Percentiles rank a stretch among this genome's conserved stretches.
phyloP scores from a whole-genome alignment of 2,113 vertebrate species.

The Protobothrops flavoviridis region DNA sequence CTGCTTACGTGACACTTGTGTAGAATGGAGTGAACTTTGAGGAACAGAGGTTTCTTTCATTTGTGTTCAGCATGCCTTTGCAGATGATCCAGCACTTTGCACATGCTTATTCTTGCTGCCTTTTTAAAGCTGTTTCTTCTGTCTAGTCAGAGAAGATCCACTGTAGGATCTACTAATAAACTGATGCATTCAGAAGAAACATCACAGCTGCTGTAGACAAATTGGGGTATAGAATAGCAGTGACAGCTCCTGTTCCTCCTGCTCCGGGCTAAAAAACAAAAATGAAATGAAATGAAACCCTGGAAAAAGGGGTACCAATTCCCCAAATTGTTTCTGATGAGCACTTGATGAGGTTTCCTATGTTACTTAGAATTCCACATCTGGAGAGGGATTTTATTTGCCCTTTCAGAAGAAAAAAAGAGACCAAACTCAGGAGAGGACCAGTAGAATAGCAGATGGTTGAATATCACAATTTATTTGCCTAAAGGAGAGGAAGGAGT shows the following conservation, averaged over 20 bases:
- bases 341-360: background rate
- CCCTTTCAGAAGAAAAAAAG: background rate
- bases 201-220: background rate
- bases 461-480: background rate
- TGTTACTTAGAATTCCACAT: background rate
- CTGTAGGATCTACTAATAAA: background rate
- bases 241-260: background rate
- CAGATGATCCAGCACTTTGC: background rate
- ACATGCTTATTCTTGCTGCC: background rate
- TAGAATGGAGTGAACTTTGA: background rate
- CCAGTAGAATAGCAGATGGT: conserved; percentile 20
- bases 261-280: background rate
- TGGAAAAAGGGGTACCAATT: background rate
- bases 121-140: background rate
- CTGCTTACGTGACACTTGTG: background rate
- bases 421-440: background rate
- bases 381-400: background rate
- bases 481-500: too few relatives aligned
- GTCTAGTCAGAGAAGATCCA: background rate
- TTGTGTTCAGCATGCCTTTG: background rate
- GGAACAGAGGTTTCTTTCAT: background rate
- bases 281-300: background rate
- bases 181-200: background rate
- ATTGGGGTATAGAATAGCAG: background rate
- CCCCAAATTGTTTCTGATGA: background rate